Evolutionary conservation across 1,140 invertebrate genomes (phyloP), one percentile per base, ranked within the genome.

Genomic region (Drosophila ficusphila): DNA sequence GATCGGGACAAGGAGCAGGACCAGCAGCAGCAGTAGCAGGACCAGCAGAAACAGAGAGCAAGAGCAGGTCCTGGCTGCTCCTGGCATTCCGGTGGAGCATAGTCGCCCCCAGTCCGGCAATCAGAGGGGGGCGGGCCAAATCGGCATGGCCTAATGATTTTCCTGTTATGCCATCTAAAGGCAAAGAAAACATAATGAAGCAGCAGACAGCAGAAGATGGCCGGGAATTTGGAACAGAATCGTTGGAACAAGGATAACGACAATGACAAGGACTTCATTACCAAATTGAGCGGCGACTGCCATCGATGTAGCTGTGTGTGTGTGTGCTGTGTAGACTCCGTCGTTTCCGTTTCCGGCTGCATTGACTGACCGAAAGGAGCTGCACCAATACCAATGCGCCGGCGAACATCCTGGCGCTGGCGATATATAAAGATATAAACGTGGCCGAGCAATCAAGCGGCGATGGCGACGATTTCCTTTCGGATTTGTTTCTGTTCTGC

Each of bases 71-170:
- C 16, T 18, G 31, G 12, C 12, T 18, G 46, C 21, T 42, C 4
- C 29, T 48, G 27, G 52, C 42, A 56, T 54, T 46, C 48, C 68
- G 46, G 16, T 23, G 5, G 29, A 33, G 29, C 19, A 47, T 54
- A 54, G 39, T 57, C 48, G 41, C 39, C 58, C 16, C 68, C n/a
- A n/a, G n/a, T n/a, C 44, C 41, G 69, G 71, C 82, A 85, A 85
- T 85, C 81, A 86, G 76, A 49, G 69, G 77, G 54, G 21, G 29
- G 23, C 19, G 56, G 58, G 58, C 72, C 78, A 88, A 85, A 86
- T 85, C 81, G 81, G 67, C 68, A 70, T 86, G 81, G 81, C 82
- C 82, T 86, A 86, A 86, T 88, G 82, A 86, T 86, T 88, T 86
- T 86, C 82, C 82, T 88, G 82, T 88, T 88, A 78, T 81, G 60